Evolutionary conservation across 30 jellyfish, hydroid and myxozoan genomes (phyloP), one percentile per base, ranked within the genome.

Genomic region (Turritopsis rubra): DNA sequence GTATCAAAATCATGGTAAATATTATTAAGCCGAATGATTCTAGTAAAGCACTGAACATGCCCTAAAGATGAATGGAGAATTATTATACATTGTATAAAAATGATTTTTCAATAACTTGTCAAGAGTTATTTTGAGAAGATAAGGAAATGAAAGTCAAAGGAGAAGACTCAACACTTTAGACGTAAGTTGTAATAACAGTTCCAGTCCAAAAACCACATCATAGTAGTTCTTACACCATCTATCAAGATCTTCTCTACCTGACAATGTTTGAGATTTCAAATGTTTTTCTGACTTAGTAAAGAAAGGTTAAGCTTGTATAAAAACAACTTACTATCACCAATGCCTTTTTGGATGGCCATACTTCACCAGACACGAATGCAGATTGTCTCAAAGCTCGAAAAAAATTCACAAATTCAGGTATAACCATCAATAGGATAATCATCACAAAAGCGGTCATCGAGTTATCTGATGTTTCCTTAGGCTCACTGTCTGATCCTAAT

Each of bases 1-100:
- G 52, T 29, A 88, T 87, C 28, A 91, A 41, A 0, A 84, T 92
- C 70, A 91, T 28, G 18, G 96, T 75, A 80, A 91, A 91, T 68
- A 85, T 29, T 65, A 92, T 83, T 22, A 91, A 65, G 9, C 98
- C 98, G 74, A 84, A 8, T 16, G 86, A 89, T 73, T 91, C 98
- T 25, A 76, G 28, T 23, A 82, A 60, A 18, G 89, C 83, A 66
- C 96, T 73, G 1, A 74, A 29, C 18, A 91, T 75, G 21, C 96
- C 98, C 98, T 91, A 77, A 5, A 81, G 85, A 66, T 53, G 24
- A 22, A 84, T 21, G 21, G n/a, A n/a, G n/a, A n/a, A n/a, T n/a
- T n/a, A n/a, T n/a, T n/a, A n/a, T n/a, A n/a, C n/a, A n/a, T n/a
- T n/a, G n/a, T n/a, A n/a, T n/a, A n/a, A n/a, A n/a, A n/a, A n/a